Evolutionary conservation across 2,113 vertebrate genomes (phyloP).

Genomic region (Smithornis capensis): DNA sequence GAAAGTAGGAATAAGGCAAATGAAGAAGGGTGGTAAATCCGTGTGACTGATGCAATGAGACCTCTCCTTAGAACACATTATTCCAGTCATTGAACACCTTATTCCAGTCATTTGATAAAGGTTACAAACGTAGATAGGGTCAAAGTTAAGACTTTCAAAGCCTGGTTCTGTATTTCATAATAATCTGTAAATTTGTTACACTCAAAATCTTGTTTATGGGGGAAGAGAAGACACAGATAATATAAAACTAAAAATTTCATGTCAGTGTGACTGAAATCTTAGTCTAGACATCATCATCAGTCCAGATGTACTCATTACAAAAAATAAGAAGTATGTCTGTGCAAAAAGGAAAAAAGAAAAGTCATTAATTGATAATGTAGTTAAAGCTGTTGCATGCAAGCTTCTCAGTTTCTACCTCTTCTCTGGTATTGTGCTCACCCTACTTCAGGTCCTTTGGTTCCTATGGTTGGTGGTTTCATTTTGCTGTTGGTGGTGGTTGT

Average conservation of each 20-base stretch:
- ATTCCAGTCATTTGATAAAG: not conserved
- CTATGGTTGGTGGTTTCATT: not conserved
- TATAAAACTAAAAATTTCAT: not conserved
- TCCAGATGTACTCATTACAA: not conserved
- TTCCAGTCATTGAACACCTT: not conserved
- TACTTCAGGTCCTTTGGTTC: not conserved
- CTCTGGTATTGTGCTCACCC: not conserved
- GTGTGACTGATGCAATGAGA: not conserved
- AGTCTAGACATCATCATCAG: not conserved
- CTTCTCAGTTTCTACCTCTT: not conserved
- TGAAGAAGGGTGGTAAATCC: not conserved
- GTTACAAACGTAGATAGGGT: not conserved
- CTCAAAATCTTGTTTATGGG: not conserved
- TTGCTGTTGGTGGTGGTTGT: not conserved
- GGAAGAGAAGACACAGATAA: not conserved
- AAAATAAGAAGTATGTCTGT: not conserved
- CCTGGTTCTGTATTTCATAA: not conserved
- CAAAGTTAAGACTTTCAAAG: not conserved
- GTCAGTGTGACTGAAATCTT: not conserved
- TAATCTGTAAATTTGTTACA: not conserved
- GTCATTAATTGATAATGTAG: too few species aligned
- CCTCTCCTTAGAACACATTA: not conserved
- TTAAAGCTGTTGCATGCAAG: not conserved
- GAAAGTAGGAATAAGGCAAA: not conserved
- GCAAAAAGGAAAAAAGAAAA: not conserved